Evolutionary conservation across 2,113 vertebrate species (phyloP).

Genomic region (Rhynchopsitta pachyrhyncha): DNA sequence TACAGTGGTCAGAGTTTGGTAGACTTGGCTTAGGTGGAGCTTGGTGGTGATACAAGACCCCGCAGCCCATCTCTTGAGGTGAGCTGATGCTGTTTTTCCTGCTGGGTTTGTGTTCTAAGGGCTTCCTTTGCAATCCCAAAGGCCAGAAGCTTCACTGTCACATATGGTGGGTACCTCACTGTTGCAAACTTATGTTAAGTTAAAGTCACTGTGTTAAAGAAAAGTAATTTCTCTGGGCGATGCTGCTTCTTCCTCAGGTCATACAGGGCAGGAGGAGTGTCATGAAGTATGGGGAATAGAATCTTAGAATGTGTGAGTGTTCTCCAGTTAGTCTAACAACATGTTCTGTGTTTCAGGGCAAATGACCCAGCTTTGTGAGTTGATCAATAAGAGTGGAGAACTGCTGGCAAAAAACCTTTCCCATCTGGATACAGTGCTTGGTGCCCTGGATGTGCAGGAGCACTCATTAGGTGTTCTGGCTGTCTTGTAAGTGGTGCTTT

Average conservation of each 20-base stretch:
- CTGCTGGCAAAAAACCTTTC: slow-evolving; percentile 98
- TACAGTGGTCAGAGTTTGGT: neutral
- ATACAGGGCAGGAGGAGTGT: neutral
- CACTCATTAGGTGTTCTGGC: slow-evolving; percentile 96
- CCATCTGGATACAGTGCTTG: slow-evolving; percentile 97
- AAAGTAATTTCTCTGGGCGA: neutral
- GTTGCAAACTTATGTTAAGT: too few relatives aligned
- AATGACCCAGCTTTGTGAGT: slow-evolving; percentile 98
- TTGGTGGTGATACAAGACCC: accelerated
- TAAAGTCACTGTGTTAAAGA: neutral
- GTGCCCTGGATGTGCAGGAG: slow-evolving; percentile 96
- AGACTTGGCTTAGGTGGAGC: neutral
- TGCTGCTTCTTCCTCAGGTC: neutral
- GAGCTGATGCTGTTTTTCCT: neutral
- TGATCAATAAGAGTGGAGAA: slow-evolving; percentile 99
- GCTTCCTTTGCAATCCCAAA: neutral
- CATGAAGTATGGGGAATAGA: neutral
- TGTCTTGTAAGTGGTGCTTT: slow-evolving; percentile 87
- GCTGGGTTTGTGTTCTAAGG: neutral
- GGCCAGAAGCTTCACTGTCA: neutral
- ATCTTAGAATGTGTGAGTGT: neutral
- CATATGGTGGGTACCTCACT: neutral
- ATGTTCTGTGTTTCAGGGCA: slow-evolving; percentile 83
- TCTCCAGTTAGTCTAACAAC: neutral
- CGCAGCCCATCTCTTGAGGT: neutral